Conservation (phyloP, 2,113 vertebrate species). For the Platysteira castanea region DNA sequence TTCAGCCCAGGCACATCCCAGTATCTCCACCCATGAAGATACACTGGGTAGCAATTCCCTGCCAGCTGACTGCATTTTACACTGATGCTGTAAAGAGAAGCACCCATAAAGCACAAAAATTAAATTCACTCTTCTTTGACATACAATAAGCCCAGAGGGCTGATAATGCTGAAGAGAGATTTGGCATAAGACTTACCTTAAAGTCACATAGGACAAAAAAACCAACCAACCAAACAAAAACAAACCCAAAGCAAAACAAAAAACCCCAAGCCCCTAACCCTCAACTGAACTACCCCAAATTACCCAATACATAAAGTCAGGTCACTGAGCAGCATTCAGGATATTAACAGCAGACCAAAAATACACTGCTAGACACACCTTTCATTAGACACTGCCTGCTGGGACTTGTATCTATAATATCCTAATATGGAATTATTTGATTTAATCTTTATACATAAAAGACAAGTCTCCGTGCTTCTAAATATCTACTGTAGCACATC, state of each 20-base stretch:
- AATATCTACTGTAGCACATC: neutral
- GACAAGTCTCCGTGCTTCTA: neutral
- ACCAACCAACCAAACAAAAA: too few species aligned
- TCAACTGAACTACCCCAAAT: neutral
- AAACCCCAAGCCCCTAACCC: fast-evolving
- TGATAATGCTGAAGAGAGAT: neutral
- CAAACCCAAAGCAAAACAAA: neutral
- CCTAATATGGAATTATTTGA: neutral
- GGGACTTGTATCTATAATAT: neutral
- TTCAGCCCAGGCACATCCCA: neutral
- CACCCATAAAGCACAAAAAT: neutral
- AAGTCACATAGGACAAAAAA: neutral
- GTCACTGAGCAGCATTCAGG: neutral
- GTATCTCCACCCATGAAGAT: too few species aligned
- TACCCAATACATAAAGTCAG: neutral
- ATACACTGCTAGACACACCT: neutral
- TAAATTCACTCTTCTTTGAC: neutral
- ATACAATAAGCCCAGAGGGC: neutral
- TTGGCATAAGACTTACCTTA: neutral
- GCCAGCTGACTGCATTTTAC: neutral
- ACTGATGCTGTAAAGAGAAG: neutral
- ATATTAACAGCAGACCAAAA: neutral
- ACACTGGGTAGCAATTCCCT: neutral
- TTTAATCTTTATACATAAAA: neutral
- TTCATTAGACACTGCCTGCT: neutral